A percentile compares a stretch with the other conserved stretches of the same genome.
These are phyloP conservation scores for Parazoanthus darwini DNA, from an alignment of 92 coral and sea anemone species.

Conservation along the genomic window DNA sequence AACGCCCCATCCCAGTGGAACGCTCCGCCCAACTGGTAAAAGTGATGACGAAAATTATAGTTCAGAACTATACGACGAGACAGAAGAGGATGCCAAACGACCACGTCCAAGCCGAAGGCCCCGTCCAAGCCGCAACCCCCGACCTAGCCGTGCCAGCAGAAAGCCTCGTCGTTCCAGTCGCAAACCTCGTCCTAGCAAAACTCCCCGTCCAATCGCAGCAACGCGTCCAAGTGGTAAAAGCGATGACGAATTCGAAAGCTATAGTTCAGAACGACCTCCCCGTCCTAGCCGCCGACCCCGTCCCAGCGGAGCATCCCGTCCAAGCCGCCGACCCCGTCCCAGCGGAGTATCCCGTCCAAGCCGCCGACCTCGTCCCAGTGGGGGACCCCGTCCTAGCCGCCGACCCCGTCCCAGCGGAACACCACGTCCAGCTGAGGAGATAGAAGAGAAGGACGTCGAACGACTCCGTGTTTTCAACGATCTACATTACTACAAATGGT, in stretches of 20 bases:
- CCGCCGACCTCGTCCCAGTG: not conserved
- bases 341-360: not conserved
- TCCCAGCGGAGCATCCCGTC: not conserved
- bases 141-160: not conserved
- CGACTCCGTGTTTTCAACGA: not conserved
- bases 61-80: not conserved
- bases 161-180: not conserved
- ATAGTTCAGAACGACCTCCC: not conserved
- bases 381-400: not conserved
- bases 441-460: not conserved
- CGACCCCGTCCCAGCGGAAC: not conserved
- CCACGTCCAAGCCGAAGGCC: not conserved
- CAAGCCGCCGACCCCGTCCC: not conserved
- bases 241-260: no score
- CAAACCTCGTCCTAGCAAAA: no score
- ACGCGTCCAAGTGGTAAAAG: no score
- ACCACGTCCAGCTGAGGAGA: not conserved
- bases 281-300: not conserved
- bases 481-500: not conserved
- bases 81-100: not conserved
- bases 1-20: not conserved
- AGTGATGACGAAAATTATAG: not conserved
- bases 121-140: not conserved
- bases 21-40: not conserved
- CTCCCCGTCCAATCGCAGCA: no score